A percentile compares a stretch with the other conserved stretches of the same genome.
Evolutionary conservation across 37 sponge, comb jelly and placozoan species (phyloP).

Genomic region (Chondrosia reniformis): DNA sequence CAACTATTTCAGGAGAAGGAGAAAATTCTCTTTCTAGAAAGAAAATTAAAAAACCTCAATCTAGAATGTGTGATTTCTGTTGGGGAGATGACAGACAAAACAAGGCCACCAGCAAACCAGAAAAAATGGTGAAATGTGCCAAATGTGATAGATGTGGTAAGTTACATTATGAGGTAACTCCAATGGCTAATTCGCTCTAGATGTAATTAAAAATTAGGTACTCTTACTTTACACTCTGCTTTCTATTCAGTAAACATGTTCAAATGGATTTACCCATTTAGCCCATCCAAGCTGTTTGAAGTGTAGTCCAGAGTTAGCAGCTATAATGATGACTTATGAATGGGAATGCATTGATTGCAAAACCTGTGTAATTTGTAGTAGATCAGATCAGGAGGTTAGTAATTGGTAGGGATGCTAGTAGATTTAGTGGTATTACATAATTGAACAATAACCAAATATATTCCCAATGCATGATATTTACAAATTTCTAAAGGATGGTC

Average conservation of each 20-base stretch:
- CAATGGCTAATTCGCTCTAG: not conserved
- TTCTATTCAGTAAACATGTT: no score
- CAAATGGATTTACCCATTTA: not conserved
- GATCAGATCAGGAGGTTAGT: constrained; percentile 84
- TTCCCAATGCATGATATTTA: no score
- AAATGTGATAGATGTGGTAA: constrained; percentile 89
- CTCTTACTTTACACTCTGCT: no score
- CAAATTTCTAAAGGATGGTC: no score
- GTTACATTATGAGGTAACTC: not conserved
- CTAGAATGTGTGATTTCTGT: constrained; percentile 90
- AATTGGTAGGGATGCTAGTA: no score
- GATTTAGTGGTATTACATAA: no score
- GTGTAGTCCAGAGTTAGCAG: constrained; percentile 74
- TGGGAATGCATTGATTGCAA: constrained; percentile 99
- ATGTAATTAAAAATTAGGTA: no score
- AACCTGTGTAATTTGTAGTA: constrained; percentile 91
- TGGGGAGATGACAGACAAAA: constrained; percentile 62
- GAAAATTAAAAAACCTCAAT: constrained; percentile 36
- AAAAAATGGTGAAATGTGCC: constrained; percentile 81
- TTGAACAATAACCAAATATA: no score
- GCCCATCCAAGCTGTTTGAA: constrained; percentile 94
- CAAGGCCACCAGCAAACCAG: constrained; percentile 56
- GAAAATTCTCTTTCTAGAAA: not conserved
- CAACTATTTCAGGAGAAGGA: constrained; percentile 12
- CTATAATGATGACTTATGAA: constrained; percentile 80